Evolutionary conservation across 2,113 vertebrate genomes (phyloP), one percentile per base, ranked within the genome.

Genomic region (Pseudolaguvia tuberculata): DNA sequence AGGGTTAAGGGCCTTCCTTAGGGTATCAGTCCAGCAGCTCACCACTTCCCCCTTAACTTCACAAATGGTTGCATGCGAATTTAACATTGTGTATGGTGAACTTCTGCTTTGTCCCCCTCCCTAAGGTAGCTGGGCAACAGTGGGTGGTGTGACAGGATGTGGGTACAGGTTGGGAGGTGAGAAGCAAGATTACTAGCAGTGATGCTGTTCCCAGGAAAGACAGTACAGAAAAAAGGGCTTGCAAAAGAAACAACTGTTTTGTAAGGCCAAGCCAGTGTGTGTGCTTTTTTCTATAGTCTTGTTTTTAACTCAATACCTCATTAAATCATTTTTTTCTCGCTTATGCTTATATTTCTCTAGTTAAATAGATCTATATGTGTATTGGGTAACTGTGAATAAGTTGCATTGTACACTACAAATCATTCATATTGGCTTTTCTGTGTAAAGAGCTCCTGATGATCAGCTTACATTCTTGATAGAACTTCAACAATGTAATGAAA

Each of bases 61-160:
- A 35, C 3, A 35, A 35, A 35, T 35, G 31, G 6, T 35, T 35
- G 31, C 31, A 35, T 35, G 31, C 6, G 6, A 35, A 6, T 35
- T 52, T 47, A 58, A 51, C 29, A 79, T 48, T 53, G 51, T 75
- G 78, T 39, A 55, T 63, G 66, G 57, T 75, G 57, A 57, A 35
- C 12, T 27, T 48, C 27, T 23, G 39, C 50, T 52, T 59, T 56
- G 29, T 72, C 53, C 45, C 70, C 79, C 78, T 71, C 56, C 61
- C 65, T 42, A 47, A 83, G 84, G 81, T 83, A 85, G 81, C 57
- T 8, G 81, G 80, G 81, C 76, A 88, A 85, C 79, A 83, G 80
- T 80, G 71, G 77, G 78, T 82, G 85, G 86, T 83, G 78, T 76
- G 80, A 80, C 87, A 90, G 90, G 90, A 92, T 91, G 90, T 91